Conservation (phyloP, 2,888 invertebrate species). For the Orgyia antiqua region DNA sequence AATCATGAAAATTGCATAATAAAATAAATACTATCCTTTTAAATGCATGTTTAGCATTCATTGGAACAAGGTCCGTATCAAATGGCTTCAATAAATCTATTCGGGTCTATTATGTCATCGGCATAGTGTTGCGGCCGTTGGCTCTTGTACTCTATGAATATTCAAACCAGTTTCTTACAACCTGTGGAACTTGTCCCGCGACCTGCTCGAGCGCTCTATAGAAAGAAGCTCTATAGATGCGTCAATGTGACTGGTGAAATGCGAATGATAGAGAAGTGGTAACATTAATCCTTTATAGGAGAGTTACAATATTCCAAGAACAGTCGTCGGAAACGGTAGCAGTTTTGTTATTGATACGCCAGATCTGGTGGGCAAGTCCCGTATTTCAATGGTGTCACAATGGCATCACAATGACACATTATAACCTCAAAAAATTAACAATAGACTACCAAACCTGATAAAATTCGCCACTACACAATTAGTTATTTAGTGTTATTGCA, state of each 20-base stretch:
- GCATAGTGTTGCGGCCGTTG: slow-evolving; percentile 51
- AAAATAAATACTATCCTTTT: slow-evolving; percentile 3
- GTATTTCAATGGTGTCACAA: too few relatives aligned
- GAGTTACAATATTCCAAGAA: too few relatives aligned
- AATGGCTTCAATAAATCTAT: slow-evolving; percentile 48
- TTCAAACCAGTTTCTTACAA: slow-evolving; percentile 53
- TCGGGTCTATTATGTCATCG: slow-evolving; percentile 62
- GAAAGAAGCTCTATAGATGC: slow-evolving; percentile 21
- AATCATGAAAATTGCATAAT: not conserved
- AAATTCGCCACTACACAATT: too few relatives aligned
- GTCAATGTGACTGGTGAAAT: slow-evolving; percentile 15
- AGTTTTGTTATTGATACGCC: too few relatives aligned
- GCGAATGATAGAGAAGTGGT: not conserved
- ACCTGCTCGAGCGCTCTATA: slow-evolving; percentile 18
- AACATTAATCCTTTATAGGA: too few relatives aligned
- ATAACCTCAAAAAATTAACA: too few relatives aligned
- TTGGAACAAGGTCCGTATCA: slow-evolving; percentile 28
- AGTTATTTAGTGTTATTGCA: too few relatives aligned
- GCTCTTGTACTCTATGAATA: slow-evolving; percentile 53
- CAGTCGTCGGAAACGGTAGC: too few relatives aligned
- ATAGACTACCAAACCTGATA: too few relatives aligned
- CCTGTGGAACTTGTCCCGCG: slow-evolving; percentile 38
- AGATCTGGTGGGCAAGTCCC: too few relatives aligned
- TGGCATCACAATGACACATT: too few relatives aligned
- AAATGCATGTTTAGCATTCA: slow-evolving; percentile 3